Evolutionary conservation across 1,140 invertebrate species (phyloP).

Genomic region (Stegodyphus dumicola): DNA sequence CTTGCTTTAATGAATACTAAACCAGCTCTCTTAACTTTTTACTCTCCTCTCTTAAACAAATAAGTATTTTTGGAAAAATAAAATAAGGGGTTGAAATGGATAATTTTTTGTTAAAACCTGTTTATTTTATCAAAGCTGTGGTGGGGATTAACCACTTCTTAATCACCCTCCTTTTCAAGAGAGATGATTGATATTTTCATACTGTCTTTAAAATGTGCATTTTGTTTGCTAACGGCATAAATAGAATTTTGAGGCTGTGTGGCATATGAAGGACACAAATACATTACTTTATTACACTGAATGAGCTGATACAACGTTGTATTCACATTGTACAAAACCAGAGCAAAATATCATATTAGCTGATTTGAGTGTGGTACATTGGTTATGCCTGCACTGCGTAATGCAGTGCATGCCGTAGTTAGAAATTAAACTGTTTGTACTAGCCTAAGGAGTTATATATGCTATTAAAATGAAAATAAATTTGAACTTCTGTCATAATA

Average conservation of each 20-base stretch:
- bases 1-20: slow-evolving; percentile 48
- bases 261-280: slow-evolving; percentile 40
- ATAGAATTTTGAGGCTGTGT: slow-evolving; percentile 56
- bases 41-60: slow-evolving; percentile 59
- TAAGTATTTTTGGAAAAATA: slow-evolving; percentile 60
- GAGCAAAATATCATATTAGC: slow-evolving; percentile 35
- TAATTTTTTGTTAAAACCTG: slow-evolving; percentile 52
- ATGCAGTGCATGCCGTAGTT: slow-evolving; percentile 43
- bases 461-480: too few species aligned
- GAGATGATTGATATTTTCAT: slow-evolving; percentile 58
- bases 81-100: slow-evolving; percentile 43
- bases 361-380: slow-evolving; percentile 35
- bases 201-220: slow-evolving; percentile 58
- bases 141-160: slow-evolving; percentile 55
- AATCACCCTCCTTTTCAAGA: slow-evolving; percentile 47
- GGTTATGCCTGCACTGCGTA: slow-evolving; percentile 10
- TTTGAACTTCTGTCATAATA: too few species aligned
- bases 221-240: slow-evolving; percentile 55
- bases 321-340: slow-evolving; percentile 58
- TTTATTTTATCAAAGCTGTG: slow-evolving; percentile 57
- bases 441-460: slow-evolving; percentile 31
- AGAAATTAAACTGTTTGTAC: slow-evolving; percentile 46
- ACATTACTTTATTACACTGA: slow-evolving; percentile 59
- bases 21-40: slow-evolving; percentile 57
- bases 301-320: slow-evolving; percentile 51